Evolutionary conservation across 1,140 invertebrate species (phyloP).

Genomic region (Drosophila bipectinata): DNA sequence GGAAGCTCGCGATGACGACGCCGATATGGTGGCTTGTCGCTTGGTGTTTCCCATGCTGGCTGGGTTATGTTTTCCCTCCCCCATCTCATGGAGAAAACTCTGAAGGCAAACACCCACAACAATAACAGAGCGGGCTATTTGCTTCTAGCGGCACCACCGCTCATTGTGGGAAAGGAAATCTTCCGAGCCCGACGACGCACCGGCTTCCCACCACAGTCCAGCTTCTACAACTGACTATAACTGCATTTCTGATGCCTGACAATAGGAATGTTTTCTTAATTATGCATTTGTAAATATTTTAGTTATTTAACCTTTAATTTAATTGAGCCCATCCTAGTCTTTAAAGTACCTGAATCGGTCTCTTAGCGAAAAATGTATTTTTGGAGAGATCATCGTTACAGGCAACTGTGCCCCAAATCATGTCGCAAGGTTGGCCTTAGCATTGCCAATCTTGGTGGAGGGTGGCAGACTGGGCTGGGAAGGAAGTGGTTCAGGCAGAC

Average conservation of each 20-base stretch:
- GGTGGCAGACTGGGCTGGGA: neutral
- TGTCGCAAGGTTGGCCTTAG: constrained; percentile 10
- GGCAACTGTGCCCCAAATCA: neutral
- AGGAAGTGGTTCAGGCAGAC: neutral
- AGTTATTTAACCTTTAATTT: neutral
- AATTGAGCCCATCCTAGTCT: neutral
- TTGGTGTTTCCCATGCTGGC: constrained; percentile 65
- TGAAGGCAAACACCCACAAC: constrained; percentile 44
- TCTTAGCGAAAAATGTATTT: neutral
- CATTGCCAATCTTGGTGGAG: neutral
- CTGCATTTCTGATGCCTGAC: constrained; percentile 9
- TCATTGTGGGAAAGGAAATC: constrained; percentile 54
- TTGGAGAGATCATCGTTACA: neutral
- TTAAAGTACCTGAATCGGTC: neutral
- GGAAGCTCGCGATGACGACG: constrained; percentile 61
- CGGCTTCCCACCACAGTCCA: constrained; percentile 2
- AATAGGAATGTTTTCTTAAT: neutral
- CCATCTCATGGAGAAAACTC: constrained; percentile 40
- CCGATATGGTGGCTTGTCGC: constrained; percentile 53
- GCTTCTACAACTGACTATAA: constrained; percentile 5
- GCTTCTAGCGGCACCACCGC: constrained; percentile 67
- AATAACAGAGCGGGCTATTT: constrained; percentile 51
- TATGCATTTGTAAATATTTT: neutral
- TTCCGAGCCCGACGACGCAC: neutral
- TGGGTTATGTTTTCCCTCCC: constrained; percentile 38